Conservation (phyloP, 35 echinoderm and acorn worm genomes). For the Chiridota heheva region DNA sequence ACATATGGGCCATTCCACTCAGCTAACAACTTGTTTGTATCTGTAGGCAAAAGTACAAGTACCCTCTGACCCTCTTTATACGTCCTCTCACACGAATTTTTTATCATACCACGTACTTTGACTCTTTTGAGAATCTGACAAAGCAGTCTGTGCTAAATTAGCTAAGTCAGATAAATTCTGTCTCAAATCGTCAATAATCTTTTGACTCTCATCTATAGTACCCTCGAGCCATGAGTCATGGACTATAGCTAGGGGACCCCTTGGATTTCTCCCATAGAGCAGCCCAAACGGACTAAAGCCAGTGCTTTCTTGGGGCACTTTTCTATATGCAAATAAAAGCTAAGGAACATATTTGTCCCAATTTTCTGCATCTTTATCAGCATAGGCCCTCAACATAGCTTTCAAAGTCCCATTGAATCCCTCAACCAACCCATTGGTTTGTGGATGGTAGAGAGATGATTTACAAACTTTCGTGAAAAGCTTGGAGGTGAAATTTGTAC, state of each 20-base stretch:
- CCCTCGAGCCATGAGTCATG: background rate
- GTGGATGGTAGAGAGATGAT: conserved; percentile 22
- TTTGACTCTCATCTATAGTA: background rate
- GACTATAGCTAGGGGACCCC: conserved; percentile 9
- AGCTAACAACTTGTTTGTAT: conserved; percentile 25
- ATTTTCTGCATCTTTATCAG: conserved; percentile 13
- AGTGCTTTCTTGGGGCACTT: conserved; percentile 29
- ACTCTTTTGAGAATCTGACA: background rate
- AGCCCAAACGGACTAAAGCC: conserved; percentile 17
- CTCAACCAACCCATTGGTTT: conserved; percentile 10
- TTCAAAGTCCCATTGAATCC: conserved; percentile 33
- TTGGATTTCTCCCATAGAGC: conserved; percentile 12
- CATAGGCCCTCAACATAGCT: conserved; percentile 16
- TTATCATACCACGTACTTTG: conserved; percentile 43
- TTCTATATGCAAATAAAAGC: conserved; percentile 19
- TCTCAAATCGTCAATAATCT: conserved; percentile 13
- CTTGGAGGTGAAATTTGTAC: conserved; percentile 11
- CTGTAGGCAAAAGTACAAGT: conserved; percentile 22
- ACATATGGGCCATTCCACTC: conserved; percentile 58
- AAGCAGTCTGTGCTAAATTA: background rate
- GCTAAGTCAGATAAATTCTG: background rate
- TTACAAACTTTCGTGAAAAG: conserved; percentile 11
- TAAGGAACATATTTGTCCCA: conserved; percentile 33
- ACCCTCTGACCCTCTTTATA: conserved; percentile 21
- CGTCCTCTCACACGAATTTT: no score